Base-by-base conservation (phyloP, 2,113 vertebrate species). In the Uria aalge region DNA sequence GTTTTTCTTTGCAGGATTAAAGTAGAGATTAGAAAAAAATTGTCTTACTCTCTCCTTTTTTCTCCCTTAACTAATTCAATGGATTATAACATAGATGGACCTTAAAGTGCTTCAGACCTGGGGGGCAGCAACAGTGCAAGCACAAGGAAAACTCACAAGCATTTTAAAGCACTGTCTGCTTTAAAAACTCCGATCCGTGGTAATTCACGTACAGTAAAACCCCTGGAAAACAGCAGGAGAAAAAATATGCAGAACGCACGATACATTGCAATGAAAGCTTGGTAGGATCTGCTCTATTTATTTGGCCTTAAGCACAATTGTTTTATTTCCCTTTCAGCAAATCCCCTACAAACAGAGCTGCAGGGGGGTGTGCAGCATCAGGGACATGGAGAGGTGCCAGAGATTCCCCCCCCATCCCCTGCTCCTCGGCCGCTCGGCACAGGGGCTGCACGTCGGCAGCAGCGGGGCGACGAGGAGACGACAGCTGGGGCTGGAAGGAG, bases 391-490 rank as follows among this genome's bases (percentile, higher is more conserved):
- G 59, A 1, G 0, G 64, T 76, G 63, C 23, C 92, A 93, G 64
- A 7, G 17, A 17, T 22, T 22, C 43, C 38, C 57, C 24, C 23
- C 27, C 21, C 22, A 23, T 38, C 15, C 52, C 26, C 26, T 2
- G 77, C n/a, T 79, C 34, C 40, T 24, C 8, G 59, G 74, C 69
- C 1, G 3, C 60, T 40, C 19, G 2, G 55, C 74, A 41, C 14
- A 15, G 47, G 69, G 55, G n/a, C 85, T 73, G n/a, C 4, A 10
- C 6, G 5, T 38, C 1, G 0, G 47, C 38, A 27, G 62, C 56
- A 56, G 40, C 0, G 0, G 47, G n/a, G 21, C 1, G 11, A 62
- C 0, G 0, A 47, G 57, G 81, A 87, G 57, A 85, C 1, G 34
- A 64, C 78, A 87, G 82, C 56, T 76, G 71, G 43, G 43, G 53